Base-by-base conservation (phyloP, 2,113 vertebrate genomes). In the Heliornis fulica region DNA sequence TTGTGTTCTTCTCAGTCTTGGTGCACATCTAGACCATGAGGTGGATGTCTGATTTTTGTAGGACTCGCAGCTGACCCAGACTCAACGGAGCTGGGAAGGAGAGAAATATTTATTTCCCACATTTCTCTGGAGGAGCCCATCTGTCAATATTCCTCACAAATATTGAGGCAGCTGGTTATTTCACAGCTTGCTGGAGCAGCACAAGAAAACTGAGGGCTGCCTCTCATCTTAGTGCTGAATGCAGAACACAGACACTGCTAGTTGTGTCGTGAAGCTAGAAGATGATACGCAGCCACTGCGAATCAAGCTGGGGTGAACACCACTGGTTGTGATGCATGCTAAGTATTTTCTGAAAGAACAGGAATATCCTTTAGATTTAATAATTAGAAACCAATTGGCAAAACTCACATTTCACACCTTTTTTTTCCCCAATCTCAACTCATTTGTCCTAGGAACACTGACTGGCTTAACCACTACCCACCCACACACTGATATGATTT, bases 121-220 rank as follows among this genome's bases (percentile, higher is more conserved):
- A 13, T 82, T 80, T 80, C 59, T 94, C 40, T 25, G 36, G 81
- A 92, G 43, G 6, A 93, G 13, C 29, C 50, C 60, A 38, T 80
- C 63, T 90, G 46, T 90, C 71, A 70, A 38, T 64, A 78, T 68
- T 70, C 22, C 60, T 91, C 70, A 17, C 65, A 31, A 74, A 90
- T n/a, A n/a, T 34, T 10, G 25, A 96, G 87, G 68, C 79, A 83
- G 71, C 43, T 93, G 83, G 71, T 88, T 92, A 90, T 88, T 95
- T 94, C 90, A 92, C 95, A 94, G 87, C 75, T 91, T 92, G 84
- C 84, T 94, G 87, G 46, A 93, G 92, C 93, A 95, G 63, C 51
- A 45, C 13, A 3, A 88, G 82, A 83, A 81, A 83, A 64, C 56
- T 22, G 56, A 92, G 77, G 40, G 31, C 79, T 92, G 82, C 41